Evolutionary conservation across 2,888 invertebrate genomes (phyloP), one percentile per base, ranked within the genome.

Genomic region (Acheta domesticus): DNA sequence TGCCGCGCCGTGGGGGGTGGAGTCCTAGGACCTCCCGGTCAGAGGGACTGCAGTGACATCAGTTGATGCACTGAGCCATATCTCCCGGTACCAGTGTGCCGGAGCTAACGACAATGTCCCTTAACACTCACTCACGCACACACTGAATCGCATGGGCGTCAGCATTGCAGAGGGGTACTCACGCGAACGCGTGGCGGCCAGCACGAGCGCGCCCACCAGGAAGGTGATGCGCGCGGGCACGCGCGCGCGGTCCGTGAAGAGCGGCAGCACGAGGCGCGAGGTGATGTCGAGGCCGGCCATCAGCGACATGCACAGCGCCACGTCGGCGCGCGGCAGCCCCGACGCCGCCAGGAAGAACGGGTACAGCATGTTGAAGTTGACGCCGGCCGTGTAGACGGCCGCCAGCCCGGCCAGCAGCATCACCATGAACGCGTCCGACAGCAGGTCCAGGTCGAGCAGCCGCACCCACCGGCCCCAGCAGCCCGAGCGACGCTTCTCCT

Each of bases 251-350:
- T 91, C 91, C 80, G 91, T 91, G 82, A 93, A 87, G 80, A 89
- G 87, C 11, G 93, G 93, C 80, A 93, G 85, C 1, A 90, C 87
- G 62, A 93, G 86, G 77, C 93, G 89, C n/a, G 92, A 79, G 19
- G 77, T 36, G 76, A 93, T 91, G 84, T 93, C 93, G 20, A 92
- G 90, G 5, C 89, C 87, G 2, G 93, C 93, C 79, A 93, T 89
- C 0, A 90, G 88, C n/a, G 93, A 92, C 92, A 93, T 92, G 82
- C 93, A 92, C 75, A 87, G 87, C 1, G 93, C 92, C 4, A 92
- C 91, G 82, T 92, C 87, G 77, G 89, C 86, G 79, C 88, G 86
- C 12, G 86, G 85, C 19, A 90, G 84, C 20, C 85, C 84, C 19
- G 86, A 83, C 2, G 85, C 84, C 16, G 85, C 85, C 62, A 93